Percentiles rank a stretch among this genome's conserved stretches.
Evolutionary conservation across 1,140 invertebrate genomes (phyloP).

Genomic region (Muscidifurax raptorellus): DNA sequence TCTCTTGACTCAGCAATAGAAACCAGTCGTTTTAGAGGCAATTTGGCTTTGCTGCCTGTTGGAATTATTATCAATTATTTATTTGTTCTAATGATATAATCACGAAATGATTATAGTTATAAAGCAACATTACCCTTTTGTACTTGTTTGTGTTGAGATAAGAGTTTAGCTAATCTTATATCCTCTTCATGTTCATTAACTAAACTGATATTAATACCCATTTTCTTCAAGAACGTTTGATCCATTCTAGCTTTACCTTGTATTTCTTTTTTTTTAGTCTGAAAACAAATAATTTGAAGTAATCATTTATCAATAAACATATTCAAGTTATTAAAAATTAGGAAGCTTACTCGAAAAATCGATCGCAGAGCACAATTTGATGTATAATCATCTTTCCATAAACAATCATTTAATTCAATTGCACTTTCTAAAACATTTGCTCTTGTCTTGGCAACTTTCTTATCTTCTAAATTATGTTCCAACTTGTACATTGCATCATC

Average conservation of each 20-base stretch:
- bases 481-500: constrained; percentile 98
- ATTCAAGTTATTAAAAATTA: background rate
- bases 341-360: constrained; percentile 84
- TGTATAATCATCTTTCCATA: constrained; percentile 93
- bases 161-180: constrained; percentile 84
- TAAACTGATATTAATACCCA: constrained; percentile 86
- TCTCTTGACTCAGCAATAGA: constrained; percentile 63
- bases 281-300: constrained; percentile 54
- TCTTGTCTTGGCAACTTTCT: constrained; percentile 81
- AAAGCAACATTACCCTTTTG: constrained; percentile 28
- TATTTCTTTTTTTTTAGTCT: constrained; percentile 86
- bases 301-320: background rate
- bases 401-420: constrained; percentile 84
- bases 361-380: constrained; percentile 89
- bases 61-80: constrained; percentile 51
- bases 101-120: background rate
- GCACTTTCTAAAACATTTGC: constrained; percentile 85
- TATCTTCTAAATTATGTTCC: constrained; percentile 92
- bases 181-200: constrained; percentile 89
- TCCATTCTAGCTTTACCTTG: constrained; percentile 82
- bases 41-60: constrained; percentile 54
- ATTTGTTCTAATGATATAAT: background rate
- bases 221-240: constrained; percentile 84
- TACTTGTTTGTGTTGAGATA: constrained; percentile 65
- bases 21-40: constrained; percentile 63